These are phyloP conservation scores for Glaucomys volans DNA, from an alignment of 2,113 vertebrate genomes.

Conservation along the genomic window DNA sequence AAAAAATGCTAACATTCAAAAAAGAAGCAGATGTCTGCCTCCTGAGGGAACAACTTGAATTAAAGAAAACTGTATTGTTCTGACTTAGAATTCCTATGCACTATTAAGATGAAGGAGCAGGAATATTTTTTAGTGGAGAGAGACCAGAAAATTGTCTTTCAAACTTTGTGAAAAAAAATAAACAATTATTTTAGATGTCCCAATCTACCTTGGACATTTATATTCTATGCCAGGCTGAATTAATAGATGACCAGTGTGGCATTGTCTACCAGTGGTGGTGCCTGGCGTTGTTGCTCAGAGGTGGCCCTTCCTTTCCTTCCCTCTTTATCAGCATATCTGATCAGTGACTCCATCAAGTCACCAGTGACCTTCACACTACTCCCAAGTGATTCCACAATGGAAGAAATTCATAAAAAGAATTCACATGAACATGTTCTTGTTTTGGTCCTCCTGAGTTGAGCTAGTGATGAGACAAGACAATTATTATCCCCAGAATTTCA, in stretches of 20 bases:
- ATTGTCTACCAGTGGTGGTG: not conserved
- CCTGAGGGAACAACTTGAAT: not conserved
- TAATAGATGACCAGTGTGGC: not conserved
- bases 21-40: not conserved
- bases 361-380: not conserved
- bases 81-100: slow-evolving; percentile 14
- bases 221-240: not conserved
- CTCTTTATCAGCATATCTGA: not conserved
- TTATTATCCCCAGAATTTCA: slow-evolving; percentile 33
- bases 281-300: not conserved
- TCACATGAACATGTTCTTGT: not conserved
- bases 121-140: slow-evolving; percentile 13
- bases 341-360: not conserved
- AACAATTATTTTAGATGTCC: not conserved
- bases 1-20: not conserved
- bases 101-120: not conserved
- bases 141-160: slow-evolving; percentile 7
- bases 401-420: not conserved
- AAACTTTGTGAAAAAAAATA: not conserved
- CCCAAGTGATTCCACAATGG: not conserved
- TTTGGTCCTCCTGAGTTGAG: not conserved
- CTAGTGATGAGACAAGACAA: not conserved
- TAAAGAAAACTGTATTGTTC: not conserved
- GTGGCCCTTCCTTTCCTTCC: not conserved
- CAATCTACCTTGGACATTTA: slow-evolving; percentile 7